These are phyloP conservation scores for Gandaritis pyraliata DNA, from an alignment of 2,888 invertebrate genomes.

Conservation along the genomic window DNA sequence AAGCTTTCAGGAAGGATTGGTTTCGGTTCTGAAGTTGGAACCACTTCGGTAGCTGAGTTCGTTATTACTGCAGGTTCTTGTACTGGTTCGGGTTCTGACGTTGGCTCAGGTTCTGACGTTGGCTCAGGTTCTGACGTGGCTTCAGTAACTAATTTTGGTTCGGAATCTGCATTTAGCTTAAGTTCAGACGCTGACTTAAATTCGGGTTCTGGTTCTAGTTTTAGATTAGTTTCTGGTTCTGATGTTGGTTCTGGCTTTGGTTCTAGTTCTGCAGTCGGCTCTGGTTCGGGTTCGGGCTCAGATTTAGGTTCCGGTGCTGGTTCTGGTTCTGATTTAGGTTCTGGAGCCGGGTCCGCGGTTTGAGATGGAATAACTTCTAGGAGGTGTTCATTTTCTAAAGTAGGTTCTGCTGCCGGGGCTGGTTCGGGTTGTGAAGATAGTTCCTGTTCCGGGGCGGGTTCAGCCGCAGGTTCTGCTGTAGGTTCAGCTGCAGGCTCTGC, in stretches of 20 bases:
- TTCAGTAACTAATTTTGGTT: slow-evolving; percentile 23
- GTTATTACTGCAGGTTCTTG: slow-evolving; percentile 27
- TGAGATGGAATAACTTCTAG: slow-evolving; percentile 30
- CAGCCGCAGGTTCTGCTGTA: slow-evolving; percentile 42
- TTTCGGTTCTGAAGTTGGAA: slow-evolving; percentile 7
- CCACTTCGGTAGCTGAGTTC: neutral
- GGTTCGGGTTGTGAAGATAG: slow-evolving; percentile 46
- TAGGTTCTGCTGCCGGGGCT: slow-evolving; percentile 45
- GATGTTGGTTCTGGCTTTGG: slow-evolving; percentile 35
- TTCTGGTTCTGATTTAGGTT: slow-evolving; percentile 46
- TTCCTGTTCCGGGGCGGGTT: slow-evolving; percentile 48
- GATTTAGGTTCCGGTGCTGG: slow-evolving; percentile 60
- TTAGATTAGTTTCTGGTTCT: slow-evolving; percentile 19
- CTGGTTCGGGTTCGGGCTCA: slow-evolving; percentile 48
- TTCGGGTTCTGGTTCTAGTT: slow-evolving; percentile 22
- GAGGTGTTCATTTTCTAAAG: slow-evolving; percentile 15
- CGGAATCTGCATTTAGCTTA: slow-evolving; percentile 23
- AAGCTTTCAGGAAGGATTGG: slow-evolving; percentile 3
- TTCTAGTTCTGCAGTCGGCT: slow-evolving; percentile 41
- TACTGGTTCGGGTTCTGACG: slow-evolving; percentile 19
- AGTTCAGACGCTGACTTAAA: slow-evolving; percentile 30
- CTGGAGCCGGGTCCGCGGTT: slow-evolving; percentile 45
- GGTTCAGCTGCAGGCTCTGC: slow-evolving; percentile 47
- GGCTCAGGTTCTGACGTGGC: slow-evolving; percentile 26
- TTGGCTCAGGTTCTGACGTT: slow-evolving; percentile 21